phyloP scores from a whole-genome alignment of 2,888 invertebrate species.

The Leptarthrus brevirostris region DNA sequence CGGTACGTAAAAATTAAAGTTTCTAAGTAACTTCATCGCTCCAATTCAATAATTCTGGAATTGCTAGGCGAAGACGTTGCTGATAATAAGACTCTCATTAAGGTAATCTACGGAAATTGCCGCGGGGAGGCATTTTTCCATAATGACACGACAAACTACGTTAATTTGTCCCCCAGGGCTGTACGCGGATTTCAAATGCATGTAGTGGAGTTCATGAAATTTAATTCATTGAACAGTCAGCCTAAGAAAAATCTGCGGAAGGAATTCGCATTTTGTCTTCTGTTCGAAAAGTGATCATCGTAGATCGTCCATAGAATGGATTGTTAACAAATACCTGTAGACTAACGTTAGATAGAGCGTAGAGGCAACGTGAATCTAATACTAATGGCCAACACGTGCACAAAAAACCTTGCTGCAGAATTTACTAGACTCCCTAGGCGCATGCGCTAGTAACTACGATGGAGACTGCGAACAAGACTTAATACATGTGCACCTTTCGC shows the following conservation, averaged over 20 bases:
- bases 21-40: not conserved
- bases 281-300: slow-evolving; percentile 28
- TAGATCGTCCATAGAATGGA: slow-evolving; percentile 11
- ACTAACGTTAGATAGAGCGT: not conserved
- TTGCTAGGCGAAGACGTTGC: not conserved
- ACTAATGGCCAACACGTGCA: slow-evolving; percentile 24
- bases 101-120: not conserved
- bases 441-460: slow-evolving; percentile 18
- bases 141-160: slow-evolving; percentile 27
- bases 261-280: slow-evolving; percentile 25
- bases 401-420: slow-evolving; percentile 16
- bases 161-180: slow-evolving; percentile 4
- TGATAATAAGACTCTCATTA: slow-evolving; percentile 26
- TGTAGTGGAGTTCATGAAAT: not conserved
- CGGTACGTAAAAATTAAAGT: not conserved
- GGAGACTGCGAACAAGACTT: slow-evolving; percentile 12
- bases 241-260: slow-evolving; percentile 25
- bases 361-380: not conserved
- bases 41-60: not conserved
- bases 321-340: not conserved
- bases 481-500: slow-evolving; percentile 41
- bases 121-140: slow-evolving; percentile 6
- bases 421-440: not conserved
- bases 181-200: not conserved
- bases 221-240: not conserved